Evolutionary conservation across 2,888 invertebrate species (phyloP), one percentile per base, ranked within the genome.

Genomic region (Macrosiphum euphorbiae): DNA sequence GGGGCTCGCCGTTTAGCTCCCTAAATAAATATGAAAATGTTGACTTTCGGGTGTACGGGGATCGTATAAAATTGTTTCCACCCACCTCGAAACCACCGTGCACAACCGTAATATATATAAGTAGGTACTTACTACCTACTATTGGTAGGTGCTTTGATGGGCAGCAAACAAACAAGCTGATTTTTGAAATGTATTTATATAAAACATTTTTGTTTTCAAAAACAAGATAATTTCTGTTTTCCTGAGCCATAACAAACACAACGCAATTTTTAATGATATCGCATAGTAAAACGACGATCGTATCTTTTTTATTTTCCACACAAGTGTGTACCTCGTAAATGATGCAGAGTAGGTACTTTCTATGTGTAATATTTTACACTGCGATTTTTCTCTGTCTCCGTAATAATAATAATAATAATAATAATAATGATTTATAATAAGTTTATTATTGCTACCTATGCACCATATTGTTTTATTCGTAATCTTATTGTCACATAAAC

Each of bases 1-100:
- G n/a, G 16, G 20, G 24, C 41, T 85, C 41, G 41, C 91, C 16
- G 78, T 91, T 55, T 44, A 44, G 44, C 41, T 85, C 24, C 55
- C 91, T 44, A 85, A 91, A 85, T 44, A 85, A 91, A 91, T 91
- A 85, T 35, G 20, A 85, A 55, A 84, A 84, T 50, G 47, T 78
- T 52, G 52, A 84, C 90, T 35, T 88, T 84, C 8, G n/a, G 47
- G 67, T 26, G 47, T 50, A 20, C 20, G 67, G 8, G 67, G 3
- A 52, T 91, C 1, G 55, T 28, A 58, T 84, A 10, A 26, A 44
- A 41, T 55, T 44, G 52, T 91, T 91, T 85, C 84, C 84, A 24
- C 24, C 16, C 3, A 55, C 44, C 78, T 7, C 35, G 8, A 78
- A 78, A 35, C 35, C 35, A 35, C 35, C 78, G 35, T 0, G 3